These are phyloP conservation scores for Sceloporus undulatus DNA, from an alignment of 2,113 vertebrate species.

Conservation along the genomic window DNA sequence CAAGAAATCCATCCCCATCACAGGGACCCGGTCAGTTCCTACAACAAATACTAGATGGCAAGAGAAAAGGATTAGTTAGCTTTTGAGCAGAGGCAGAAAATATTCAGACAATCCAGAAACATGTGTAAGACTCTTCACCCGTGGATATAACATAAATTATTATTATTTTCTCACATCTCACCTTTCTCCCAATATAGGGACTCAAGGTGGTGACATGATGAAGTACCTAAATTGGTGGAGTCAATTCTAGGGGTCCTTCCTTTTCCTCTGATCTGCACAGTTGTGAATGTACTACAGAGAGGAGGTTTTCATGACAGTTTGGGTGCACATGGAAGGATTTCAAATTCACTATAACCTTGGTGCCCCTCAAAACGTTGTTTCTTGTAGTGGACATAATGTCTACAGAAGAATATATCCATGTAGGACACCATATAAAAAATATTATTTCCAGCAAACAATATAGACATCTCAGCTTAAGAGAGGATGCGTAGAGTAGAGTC, in stretches of 20 bases:
- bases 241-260: neutral
- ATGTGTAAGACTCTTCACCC: too few species aligned
- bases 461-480: neutral
- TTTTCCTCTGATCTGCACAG: neutral
- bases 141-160: neutral
- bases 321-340: too few species aligned
- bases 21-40: slow-evolving; percentile 79
- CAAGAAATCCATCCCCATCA: slow-evolving; percentile 72
- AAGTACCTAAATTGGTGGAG: neutral
- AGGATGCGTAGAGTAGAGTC: neutral
- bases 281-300: neutral
- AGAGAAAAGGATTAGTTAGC: neutral
- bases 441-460: neutral
- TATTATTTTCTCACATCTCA: too few species aligned
- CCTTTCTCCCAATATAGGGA: neutral
- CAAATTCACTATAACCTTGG: neutral
- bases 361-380: neutral
- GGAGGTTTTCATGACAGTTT: neutral
- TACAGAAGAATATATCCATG: neutral
- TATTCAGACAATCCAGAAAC: neutral
- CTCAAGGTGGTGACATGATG: neutral
- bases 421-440: too few species aligned
- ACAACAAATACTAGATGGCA: slow-evolving; percentile 82
- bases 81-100: neutral
- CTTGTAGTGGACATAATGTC: neutral